Base-by-base conservation (phyloP, 2,888 invertebrate species). In the Eristalinus aeneus region DNA sequence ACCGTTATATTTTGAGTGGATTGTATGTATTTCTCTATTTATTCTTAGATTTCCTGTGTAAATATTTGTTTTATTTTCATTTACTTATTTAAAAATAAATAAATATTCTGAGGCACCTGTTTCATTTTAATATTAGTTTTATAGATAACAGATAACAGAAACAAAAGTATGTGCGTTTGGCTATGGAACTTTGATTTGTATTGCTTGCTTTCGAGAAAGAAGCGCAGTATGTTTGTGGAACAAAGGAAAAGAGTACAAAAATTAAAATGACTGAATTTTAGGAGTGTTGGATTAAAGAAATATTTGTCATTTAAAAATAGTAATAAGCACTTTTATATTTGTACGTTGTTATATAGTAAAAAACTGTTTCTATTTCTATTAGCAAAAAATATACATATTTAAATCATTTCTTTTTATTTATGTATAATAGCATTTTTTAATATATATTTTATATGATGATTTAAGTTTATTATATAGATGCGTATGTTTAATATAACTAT, bases 41-140 rank as follows among this genome's bases (percentile, higher is more conserved):
- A 46, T 67, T 23, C 65, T 22, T 20, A 54, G 74, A 46, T 67
- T 65, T 68, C 63, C 61, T 87, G 83, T 88, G 85, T 82, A 65
- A 74, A 81, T 81, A 86, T 88, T 88, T 88, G 67, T 78, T 88
- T 88, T 71, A 80, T 60, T 77, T 71, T 78, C 79, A 68, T 80
- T 88, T 85, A 31, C 65, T 34, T 39, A 46, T 79, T 71, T 72
- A 31, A 22, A 84, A 89, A 85, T 90, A 90, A 90, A 63, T 91
- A 91, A 91, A 90, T 82, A 89, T 86, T 87, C 91, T 91, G 91
- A 92, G 92, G 92, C 92, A 92, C 92, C 92, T 89, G 91, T 91
- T 92, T 56, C 23, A 60, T 54, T 64, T 60, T 36, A 31, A 63
- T 32, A 36, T 31, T 73, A 63, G 27, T 34, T 63, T 65, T 32